Conservation (phyloP, 2,888 invertebrate genomes). For the Ichneumoninae sp. region DNA sequence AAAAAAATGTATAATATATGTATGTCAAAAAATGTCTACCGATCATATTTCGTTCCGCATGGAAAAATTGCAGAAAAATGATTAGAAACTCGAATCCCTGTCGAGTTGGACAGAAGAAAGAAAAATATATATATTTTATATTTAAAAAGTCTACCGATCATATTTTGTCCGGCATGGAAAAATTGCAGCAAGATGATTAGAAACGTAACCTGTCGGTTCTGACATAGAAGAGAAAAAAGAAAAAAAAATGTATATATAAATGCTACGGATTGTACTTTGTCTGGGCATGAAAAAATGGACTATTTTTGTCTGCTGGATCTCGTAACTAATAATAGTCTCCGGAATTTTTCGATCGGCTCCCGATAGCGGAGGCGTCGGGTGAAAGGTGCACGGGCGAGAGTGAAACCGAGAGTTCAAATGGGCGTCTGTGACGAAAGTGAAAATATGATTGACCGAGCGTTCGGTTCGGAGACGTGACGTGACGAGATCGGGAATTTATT, state of each 20-base stretch:
- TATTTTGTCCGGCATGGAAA: no score
- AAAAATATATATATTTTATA: neutral
- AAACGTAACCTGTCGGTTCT: no score
- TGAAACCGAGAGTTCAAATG: constrained; percentile 26
- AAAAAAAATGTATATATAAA: neutral
- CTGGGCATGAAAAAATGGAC: neutral
- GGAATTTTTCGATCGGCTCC: constrained; percentile 10
- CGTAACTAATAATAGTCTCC: constrained; percentile 1
- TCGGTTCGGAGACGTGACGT: neutral
- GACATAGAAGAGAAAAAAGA: neutral
- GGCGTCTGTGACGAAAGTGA: constrained; percentile 30
- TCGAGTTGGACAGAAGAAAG: neutral
- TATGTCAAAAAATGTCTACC: neutral
- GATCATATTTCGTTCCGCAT: neutral
- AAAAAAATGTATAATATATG: neutral
- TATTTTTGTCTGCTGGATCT: constrained; percentile 2
- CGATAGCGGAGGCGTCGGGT: constrained; percentile 14
- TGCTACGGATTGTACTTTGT: neutral
- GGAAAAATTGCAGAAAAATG: no score
- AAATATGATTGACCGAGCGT: constrained; percentile 11
- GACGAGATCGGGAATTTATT: neutral
- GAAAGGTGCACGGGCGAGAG: constrained; percentile 31
- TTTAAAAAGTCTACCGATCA: no score
- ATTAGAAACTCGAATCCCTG: no score
- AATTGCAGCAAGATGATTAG: no score